Evolutionary conservation across 2,113 vertebrate genomes (phyloP).

Genomic region (Ochotona curzoniae): DNA sequence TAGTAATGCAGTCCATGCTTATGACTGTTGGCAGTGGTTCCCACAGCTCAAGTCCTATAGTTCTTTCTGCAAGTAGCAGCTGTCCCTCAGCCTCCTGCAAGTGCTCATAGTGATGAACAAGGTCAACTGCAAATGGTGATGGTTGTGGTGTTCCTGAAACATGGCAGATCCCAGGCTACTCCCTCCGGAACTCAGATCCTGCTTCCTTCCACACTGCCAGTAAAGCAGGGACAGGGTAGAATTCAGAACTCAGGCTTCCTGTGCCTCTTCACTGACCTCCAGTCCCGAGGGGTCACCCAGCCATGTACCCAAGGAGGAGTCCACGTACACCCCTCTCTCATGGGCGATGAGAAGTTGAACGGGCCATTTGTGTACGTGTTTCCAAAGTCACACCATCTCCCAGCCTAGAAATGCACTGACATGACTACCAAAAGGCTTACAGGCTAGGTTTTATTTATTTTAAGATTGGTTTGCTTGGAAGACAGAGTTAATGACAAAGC

Average conservation of each 20-base stretch:
- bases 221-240: neutral
- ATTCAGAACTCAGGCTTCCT: neutral
- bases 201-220: neutral
- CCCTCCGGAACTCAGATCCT: neutral
- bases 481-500: too few relatives aligned
- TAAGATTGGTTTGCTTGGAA: too few relatives aligned
- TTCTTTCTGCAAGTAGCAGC: neutral
- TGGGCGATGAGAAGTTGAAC: neutral
- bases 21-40: neutral
- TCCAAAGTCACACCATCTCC: neutral
- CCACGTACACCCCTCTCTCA: too few relatives aligned
- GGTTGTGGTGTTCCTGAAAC: neutral
- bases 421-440: neutral
- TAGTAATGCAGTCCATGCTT: neutral
- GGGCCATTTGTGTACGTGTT: neutral
- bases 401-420: neutral
- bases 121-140: neutral
- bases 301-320: too few relatives aligned
- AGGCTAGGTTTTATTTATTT: too few relatives aligned
- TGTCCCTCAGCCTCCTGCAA: neutral
- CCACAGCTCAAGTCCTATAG: neutral
- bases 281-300: neutral
- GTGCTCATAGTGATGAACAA: neutral
- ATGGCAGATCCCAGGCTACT: neutral
- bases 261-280: neutral